Evolutionary conservation across 1,140 invertebrate genomes (phyloP), one percentile per base, ranked within the genome.

Genomic region (Drosophila tropicalis): DNA sequence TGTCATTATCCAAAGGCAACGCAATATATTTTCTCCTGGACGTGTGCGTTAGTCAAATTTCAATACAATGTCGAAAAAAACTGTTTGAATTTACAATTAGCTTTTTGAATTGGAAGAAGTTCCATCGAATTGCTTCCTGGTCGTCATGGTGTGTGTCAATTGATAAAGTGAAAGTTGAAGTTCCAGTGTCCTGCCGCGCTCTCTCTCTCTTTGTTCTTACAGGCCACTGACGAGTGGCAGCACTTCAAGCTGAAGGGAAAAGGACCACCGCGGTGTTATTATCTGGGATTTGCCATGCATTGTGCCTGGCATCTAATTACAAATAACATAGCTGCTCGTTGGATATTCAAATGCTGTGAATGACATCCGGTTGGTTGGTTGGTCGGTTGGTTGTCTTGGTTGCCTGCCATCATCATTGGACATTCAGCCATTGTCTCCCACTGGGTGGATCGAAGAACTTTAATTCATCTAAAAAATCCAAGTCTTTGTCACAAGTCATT

Each of bases 71-170:
- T 51, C 55, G 60, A 72, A 62, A 58, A 58, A 79, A 74, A 72
- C 76, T 76, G 76, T 79, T 79, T 89, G 84, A 90, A 87, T 90
- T 90, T 81, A 83, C 87, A 90, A 90, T 90, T 90, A 90, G 87
- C 87, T 70, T 39, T 62, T 64, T 41, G 57, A 36, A 39, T 34
- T 34, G 15, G 44, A 17, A 19, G 44, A 9, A 51, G 17, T 51
- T 25, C 29, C 67, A 9, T 71, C 29, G 29, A 56, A 65, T 51
- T 66, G 69, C 5, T 54, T 51, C 67, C 67, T 79, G 70, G 76
- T 86, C 81, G 81, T 76, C 84, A 86, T 86, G 83, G 83, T 82
- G 71, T 82, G 72, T 80, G 77, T 70, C 67, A 81, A 89, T 89
- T 89, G 84, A 89, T 89, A 89, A 87, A 89, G 72, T 69, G 78